phyloP scores from a whole-genome alignment of 1,140 invertebrate genomes.

The Heliconius congener region DNA sequence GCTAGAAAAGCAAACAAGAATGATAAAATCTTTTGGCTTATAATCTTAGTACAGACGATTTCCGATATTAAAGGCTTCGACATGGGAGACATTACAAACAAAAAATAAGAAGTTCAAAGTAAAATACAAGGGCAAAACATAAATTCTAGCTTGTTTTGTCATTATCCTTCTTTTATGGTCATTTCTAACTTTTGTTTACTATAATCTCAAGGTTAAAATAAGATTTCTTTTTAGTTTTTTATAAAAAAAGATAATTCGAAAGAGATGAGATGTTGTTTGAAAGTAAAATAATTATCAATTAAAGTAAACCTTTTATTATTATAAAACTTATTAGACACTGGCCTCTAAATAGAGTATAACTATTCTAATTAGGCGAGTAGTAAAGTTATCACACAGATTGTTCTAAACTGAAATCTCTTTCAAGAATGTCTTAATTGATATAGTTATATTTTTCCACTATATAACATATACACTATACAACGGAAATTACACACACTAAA shows the following conservation, averaged over 20 bases:
- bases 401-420: no score
- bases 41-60: not conserved
- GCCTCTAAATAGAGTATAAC: no score
- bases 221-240: not conserved
- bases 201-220: not conserved
- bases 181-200: conserved; percentile 1
- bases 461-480: no score
- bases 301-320: no score
- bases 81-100: not conserved
- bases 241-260: not conserved
- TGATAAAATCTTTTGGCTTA: not conserved
- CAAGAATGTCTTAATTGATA: no score
- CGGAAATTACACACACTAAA: no score
- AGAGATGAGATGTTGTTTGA: no score
- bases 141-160: not conserved
- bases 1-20: not conserved
- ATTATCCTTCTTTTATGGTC: not conserved
- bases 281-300: no score
- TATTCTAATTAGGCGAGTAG: no score
- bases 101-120: not conserved
- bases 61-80: not conserved
- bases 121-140: not conserved
- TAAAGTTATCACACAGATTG: no score
- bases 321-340: no score
- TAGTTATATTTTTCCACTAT: no score